These are phyloP conservation scores for Tiliqua scincoides DNA, from an alignment of 2,113 vertebrate genomes.

Conservation along the genomic window DNA sequence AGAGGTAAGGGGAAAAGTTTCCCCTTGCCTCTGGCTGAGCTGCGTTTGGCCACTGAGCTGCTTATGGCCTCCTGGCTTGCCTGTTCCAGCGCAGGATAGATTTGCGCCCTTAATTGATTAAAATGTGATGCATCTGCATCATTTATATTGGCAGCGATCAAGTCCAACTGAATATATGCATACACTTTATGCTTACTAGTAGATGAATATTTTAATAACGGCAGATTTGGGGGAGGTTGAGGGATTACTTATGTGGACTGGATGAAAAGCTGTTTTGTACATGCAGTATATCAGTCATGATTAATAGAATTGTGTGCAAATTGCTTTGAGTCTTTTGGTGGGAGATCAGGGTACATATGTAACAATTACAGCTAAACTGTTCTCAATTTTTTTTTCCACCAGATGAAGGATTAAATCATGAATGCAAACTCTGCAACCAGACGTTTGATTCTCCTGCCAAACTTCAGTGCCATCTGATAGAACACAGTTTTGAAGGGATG, in stretches of 20 bases:
- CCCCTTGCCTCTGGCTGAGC: no score
- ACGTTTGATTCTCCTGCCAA: slow-evolving; percentile 98
- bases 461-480: slow-evolving; percentile 98
- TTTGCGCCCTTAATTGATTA: slow-evolving; percentile 14
- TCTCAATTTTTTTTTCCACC: slow-evolving; percentile 53
- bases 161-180: slow-evolving; percentile 13
- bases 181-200: slow-evolving; percentile 14
- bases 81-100: no score
- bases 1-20: no score
- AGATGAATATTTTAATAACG: not conserved
- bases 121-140: slow-evolving; percentile 27
- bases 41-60: no score
- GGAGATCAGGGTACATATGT: not conserved
- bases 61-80: no score
- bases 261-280: not conserved
- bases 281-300: not conserved
- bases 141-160: slow-evolving; percentile 17
- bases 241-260: not conserved
- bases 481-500: slow-evolving; percentile 99
- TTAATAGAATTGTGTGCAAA: not conserved
- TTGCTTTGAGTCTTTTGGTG: not conserved
- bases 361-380: slow-evolving; percentile 33
- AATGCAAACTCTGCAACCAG: slow-evolving; percentile 98
- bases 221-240: not conserved
- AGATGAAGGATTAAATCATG: slow-evolving; percentile 99